Base-by-base conservation (phyloP, 2,113 vertebrate genomes). In the Pungitius pungitius region DNA sequence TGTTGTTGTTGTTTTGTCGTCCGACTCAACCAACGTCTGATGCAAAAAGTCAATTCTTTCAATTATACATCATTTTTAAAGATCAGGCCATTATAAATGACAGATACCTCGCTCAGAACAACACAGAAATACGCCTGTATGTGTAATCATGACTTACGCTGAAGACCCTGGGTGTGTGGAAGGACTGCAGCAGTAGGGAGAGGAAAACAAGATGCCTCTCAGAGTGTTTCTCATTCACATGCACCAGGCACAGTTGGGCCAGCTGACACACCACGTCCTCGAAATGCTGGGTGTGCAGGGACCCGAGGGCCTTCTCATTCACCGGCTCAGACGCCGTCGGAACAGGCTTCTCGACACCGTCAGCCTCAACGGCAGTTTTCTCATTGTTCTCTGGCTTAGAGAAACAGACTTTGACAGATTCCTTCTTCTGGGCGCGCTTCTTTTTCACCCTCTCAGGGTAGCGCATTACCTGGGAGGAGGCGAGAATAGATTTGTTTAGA, bases 171-270 rank as follows among this genome's bases (percentile, higher is more conserved):
- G 86, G 78, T 33, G 95, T 96, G 71, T 96, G 94, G 88, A 99
- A 99, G 4, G 91, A 92, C 24, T 60, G 92, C 27, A 99, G 93
- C 26, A 99, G 90, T 17, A 92, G 93, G 26, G 96, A 95, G 65
- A 99, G 94, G 87, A 99, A 99, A 70, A 91, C 90, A 47, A 99
- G 92, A 87, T 99, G 97, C 20, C 74, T 90, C 75, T 96, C 95
- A 0, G 97, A 99, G 69, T 91, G 93, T 24, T 90, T 94, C 75
- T 96, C 92, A 30, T 91, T 95, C 81, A 96, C 91, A 70, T 96
- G 95, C 22, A 91, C 93, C 87, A 99, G 92, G 80, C 95, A 96
- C 63, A 97, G 88, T 71, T 95, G 94, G 6, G 95, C 95, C 73
- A 98, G 93, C 81, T 82, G 94, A 89, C 96, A 98, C 58, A 98